Evolutionary conservation across 1,140 invertebrate species (phyloP), one percentile per base, ranked within the genome.

Genomic region (Callitettix versicolor): DNA sequence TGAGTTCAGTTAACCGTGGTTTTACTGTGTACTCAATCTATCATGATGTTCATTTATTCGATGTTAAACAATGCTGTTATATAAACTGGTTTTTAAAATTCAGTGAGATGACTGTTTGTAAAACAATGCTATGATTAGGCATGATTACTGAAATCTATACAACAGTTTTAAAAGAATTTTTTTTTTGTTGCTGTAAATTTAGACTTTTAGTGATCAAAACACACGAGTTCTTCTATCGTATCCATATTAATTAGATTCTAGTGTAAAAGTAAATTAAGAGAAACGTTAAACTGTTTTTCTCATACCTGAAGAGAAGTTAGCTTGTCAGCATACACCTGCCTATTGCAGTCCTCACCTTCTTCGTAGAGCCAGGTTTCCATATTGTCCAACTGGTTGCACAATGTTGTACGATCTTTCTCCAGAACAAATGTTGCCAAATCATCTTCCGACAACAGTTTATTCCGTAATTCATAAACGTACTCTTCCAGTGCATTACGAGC

Each of bases 361-460:
- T 91, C 89, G 66, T 99, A 99, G 0, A 99, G 72, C 96, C 96
- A 99, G 65, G 88, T 85, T 73, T 98, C 95, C 58, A 91, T 87
- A 20, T 86, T 77, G 62, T 90, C 86, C 11, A 99, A 76, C 42
- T 46, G 42, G 12, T 55, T 80, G 71, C 52, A 71, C 65, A 34
- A 79, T 79, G 52, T 97, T 79, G 0, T 71, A 62, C 47, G 79
- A 74, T 59, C 84, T 77, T 55, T 85, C 5, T 73, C 66, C 55
- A 91, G 85, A 3, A 79, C 73, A 1, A 95, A 98, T 6, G 79
- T 75, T 53, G 84, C 83, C 20, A 93, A 73, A 21, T 85, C 76
- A 53, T 84, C 86, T 17, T 85, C 85, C 53, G 82, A 76, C 6
- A 72, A 77, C 14, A 95, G 64, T 67, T 94, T 92, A 21, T 86